These are phyloP conservation scores for Orientallactaga sibirica DNA, from an alignment of 2,797 vertebrate species.

Conservation along the genomic window DNA sequence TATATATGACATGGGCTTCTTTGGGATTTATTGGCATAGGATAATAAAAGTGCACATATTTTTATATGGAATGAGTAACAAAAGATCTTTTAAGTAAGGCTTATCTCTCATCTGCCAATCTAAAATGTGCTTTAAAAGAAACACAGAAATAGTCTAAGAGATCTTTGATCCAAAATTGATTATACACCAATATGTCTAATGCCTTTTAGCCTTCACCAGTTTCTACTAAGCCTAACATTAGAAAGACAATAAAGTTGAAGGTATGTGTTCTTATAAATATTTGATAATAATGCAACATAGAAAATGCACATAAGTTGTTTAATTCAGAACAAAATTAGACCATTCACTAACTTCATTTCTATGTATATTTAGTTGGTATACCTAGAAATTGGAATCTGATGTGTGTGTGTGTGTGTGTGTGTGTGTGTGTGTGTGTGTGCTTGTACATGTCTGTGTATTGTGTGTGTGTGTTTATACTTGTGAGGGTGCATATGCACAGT, in stretches of 20 bases:
- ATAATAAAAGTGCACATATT: background rate
- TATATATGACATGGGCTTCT: background rate
- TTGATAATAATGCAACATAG: background rate
- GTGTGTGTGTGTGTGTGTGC: no score
- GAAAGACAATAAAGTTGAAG: conserved; percentile 7
- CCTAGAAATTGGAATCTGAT: background rate
- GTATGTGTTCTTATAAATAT: background rate
- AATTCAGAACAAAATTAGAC: conserved; percentile 21
- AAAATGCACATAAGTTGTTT: background rate
- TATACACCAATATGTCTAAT: background rate
- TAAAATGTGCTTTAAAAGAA: conserved; percentile 30
- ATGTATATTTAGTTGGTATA: background rate
- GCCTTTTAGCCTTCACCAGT: background rate
- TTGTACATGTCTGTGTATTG: no score
- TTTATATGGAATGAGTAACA: background rate
- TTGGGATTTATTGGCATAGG: background rate
- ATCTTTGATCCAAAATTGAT: background rate
- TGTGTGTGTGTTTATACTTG: no score
- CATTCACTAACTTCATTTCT: background rate
- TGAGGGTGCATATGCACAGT: no score
- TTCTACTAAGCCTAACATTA: background rate
- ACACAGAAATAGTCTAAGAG: background rate
- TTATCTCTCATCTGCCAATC: background rate
- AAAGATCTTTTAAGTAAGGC: background rate
- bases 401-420: no score